Base-by-base conservation (phyloP, 1,140 invertebrate species). In the Drosophila ironensis region DNA sequence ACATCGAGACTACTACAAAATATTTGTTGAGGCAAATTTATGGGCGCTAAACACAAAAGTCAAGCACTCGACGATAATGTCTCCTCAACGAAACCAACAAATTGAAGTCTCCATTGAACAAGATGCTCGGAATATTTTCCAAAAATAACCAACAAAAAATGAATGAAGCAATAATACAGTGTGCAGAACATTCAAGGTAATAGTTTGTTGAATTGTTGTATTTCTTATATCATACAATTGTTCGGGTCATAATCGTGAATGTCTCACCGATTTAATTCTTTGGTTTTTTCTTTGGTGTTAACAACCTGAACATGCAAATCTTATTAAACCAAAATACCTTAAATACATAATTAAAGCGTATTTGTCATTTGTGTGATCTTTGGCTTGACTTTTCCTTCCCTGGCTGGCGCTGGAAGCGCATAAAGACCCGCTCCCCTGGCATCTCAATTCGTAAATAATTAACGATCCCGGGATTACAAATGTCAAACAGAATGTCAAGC, bases 381-480 rank as follows among this genome's bases (percentile, higher is more conserved):
- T 86, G 53, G 51, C 52, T 35, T 33, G 9, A 24, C 22, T 40
- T 47, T 44, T 51, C 19, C 27, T 42, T 24, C 69, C 38, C 57
- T 76, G 57, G 57, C 72, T 66, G 72, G 68, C 66, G 54, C 48
- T 56, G 53, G 1, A 25, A 37, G 14, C 11, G 12, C 9, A 30
- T n/a, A 4, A 3, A 37, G 16, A 24, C 22, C 54, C 22, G 19
- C 22, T 35, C 30, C 19, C 41, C 53, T 72, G 69, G 81, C 81
- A 76, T 73, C 87, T 80, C 78, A 89, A 89, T 89, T 89, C 87
- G 72, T 77, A 88, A 88, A 89, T 87, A 89, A 89, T 89, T 89
- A 89, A 89, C 87, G 87, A 89, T 89, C 87, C 44, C 80, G 46
- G 84, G 87, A 89, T 89, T 89, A 89, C 87, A 89, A 89, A 88